Percentiles rank a stretch among this genome's conserved stretches.
Conservation (phyloP, 1,140 invertebrate genomes). For the Bombus sylvicola region DNA sequence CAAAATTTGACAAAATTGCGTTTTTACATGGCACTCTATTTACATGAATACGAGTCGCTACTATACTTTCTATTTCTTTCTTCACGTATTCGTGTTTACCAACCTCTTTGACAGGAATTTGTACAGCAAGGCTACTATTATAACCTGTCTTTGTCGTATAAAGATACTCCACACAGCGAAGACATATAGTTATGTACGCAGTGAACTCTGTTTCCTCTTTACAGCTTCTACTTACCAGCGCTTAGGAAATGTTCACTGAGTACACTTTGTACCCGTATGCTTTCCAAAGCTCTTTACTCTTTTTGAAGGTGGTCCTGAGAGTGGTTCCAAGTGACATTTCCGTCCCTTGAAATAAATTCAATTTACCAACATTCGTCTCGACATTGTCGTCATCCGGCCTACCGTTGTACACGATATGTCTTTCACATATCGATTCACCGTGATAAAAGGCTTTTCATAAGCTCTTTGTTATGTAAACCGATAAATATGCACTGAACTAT, state of each 20-base stretch:
- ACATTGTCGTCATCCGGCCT: slow-evolving; percentile 17
- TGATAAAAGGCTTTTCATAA: not conserved
- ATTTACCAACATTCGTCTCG: slow-evolving; percentile 49
- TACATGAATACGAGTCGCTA: not conserved
- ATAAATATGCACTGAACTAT: not conserved
- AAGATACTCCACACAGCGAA: slow-evolving; percentile 12
- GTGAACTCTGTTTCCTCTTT: slow-evolving; percentile 44
- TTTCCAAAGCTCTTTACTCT: slow-evolving; percentile 45
- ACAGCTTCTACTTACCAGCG: slow-evolving; percentile 62
- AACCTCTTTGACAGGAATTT: slow-evolving; percentile 60
- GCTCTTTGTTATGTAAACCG: not conserved
- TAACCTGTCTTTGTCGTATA: slow-evolving; percentile 10
- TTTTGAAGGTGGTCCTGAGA: slow-evolving; percentile 45
- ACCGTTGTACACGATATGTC: not conserved
- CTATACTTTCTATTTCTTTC: slow-evolving; percentile 30
- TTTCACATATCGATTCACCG: not conserved
- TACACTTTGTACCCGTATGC: slow-evolving; percentile 52
- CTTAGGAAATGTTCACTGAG: slow-evolving; percentile 62
- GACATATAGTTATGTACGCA: slow-evolving; percentile 28
- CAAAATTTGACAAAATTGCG: not conserved
- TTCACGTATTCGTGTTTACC: slow-evolving; percentile 13
- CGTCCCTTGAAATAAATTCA: slow-evolving; percentile 48
- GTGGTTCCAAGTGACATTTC: slow-evolving; percentile 27
- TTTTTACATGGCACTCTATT: not conserved
- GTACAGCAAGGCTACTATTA: slow-evolving; percentile 48